phyloP scores from a whole-genome alignment of 2,113 vertebrate genomes.

The Bombycilla garrulus region DNA sequence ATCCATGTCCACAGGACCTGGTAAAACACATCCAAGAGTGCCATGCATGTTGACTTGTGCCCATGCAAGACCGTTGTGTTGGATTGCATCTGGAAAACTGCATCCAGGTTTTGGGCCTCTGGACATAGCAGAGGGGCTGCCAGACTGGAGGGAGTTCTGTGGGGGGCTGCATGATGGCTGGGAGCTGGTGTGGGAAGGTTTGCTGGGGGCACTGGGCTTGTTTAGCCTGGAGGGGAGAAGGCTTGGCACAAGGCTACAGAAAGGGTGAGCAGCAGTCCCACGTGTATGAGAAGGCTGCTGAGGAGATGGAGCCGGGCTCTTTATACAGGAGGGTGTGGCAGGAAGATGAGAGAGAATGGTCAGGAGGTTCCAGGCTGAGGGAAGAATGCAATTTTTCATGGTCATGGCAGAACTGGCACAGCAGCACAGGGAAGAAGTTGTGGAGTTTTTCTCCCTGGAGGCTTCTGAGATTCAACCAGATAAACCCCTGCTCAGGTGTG shows the following conservation, averaged over 20 bases:
- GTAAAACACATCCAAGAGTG: neutral
- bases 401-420: neutral
- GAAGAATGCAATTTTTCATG: neutral
- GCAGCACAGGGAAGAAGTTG: neutral
- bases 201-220: neutral
- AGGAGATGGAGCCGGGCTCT: neutral
- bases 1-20: neutral
- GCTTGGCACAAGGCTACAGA: accelerated
- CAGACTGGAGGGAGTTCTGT: neutral
- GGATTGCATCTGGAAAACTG: neutral
- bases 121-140: neutral
- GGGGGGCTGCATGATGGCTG: neutral
- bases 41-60: accelerated
- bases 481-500: neutral
- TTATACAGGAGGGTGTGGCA: neutral
- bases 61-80: neutral
- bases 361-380: neutral
- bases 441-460: neutral
- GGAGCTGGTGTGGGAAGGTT: neutral
- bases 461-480: neutral
- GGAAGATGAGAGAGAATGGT: neutral
- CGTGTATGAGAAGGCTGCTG: neutral
- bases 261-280: neutral
- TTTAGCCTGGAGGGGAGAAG: neutral
- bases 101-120: neutral